phyloP scores from a whole-genome alignment of 2,888 invertebrate genomes.

The Lissonota sp. region DNA sequence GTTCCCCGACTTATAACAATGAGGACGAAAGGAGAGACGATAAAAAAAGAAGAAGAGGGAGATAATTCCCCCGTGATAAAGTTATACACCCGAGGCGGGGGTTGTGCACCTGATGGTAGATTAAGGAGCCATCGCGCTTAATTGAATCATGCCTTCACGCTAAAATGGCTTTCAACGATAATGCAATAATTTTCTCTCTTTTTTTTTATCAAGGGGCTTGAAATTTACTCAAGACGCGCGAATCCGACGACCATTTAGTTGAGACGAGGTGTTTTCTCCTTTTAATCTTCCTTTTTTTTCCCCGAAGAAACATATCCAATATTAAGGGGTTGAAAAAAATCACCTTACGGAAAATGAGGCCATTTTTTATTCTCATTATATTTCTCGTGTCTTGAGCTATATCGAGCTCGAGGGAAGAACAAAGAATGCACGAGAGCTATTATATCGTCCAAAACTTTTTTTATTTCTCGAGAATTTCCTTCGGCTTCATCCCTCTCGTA shows the following conservation, averaged over 20 bases:
- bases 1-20: constrained; percentile 16
- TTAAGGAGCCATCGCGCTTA: constrained; percentile 63
- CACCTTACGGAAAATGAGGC: constrained; percentile 49
- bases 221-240: too few species aligned
- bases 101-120: constrained; percentile 56
- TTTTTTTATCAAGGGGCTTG: too few species aligned
- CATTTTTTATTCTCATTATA: constrained; percentile 22
- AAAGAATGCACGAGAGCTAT: constrained; percentile 32
- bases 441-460: constrained; percentile 28
- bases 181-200: too few species aligned
- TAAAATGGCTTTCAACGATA: too few species aligned
- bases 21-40: constrained; percentile 25
- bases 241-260: too few species aligned
- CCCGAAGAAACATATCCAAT: too few species aligned
- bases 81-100: constrained; percentile 34
- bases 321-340: constrained; percentile 49
- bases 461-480: constrained; percentile 36
- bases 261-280: too few species aligned
- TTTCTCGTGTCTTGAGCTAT: constrained; percentile 12
- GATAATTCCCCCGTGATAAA: constrained; percentile 51
- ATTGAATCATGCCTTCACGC: constrained; percentile 51
- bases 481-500: constrained; percentile 29
- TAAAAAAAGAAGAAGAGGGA: constrained; percentile 28
- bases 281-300: too few species aligned
- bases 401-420: not conserved